Evolutionary conservation across 1,140 invertebrate genomes (phyloP).

Genomic region (Drosophila jambulina): DNA sequence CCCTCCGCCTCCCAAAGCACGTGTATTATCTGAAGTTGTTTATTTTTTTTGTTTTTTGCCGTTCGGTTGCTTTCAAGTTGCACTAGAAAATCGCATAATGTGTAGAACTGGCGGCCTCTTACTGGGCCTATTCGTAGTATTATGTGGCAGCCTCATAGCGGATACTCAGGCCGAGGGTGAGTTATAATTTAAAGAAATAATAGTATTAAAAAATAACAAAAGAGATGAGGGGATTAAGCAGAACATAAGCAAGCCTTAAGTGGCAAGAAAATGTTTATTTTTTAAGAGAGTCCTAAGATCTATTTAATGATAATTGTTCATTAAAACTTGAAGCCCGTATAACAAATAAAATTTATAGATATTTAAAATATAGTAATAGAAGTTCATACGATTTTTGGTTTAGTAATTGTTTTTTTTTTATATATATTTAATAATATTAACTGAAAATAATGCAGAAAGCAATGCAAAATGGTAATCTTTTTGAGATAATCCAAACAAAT

Average conservation of each 20-base stretch:
- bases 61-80: slow-evolving; percentile 21
- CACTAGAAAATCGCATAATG: slow-evolving; percentile 45
- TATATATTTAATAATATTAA: background rate
- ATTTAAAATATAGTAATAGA: no score
- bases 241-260: background rate
- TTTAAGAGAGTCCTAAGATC: no score
- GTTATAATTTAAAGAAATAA: background rate
- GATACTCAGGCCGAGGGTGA: slow-evolving; percentile 63
- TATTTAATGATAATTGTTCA: no score
- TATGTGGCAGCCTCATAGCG: slow-evolving; percentile 53
- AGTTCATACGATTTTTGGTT: background rate
- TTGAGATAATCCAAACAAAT: background rate
- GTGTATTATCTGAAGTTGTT: slow-evolving; percentile 23
- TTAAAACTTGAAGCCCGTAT: no score
- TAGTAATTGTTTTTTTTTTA: background rate
- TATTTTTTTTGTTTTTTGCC: slow-evolving; percentile 30
- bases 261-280: background rate
- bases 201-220: background rate
- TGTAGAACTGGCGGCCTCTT: slow-evolving; percentile 51
- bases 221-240: background rate
- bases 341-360: no score
- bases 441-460: background rate
- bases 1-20: background rate
- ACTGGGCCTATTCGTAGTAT: slow-evolving; percentile 45
- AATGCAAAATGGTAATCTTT: no score